Percentiles rank a stretch among this genome's conserved stretches.
Conservation (phyloP, 2,888 invertebrate genomes). For the Pegoplata infirma region DNA sequence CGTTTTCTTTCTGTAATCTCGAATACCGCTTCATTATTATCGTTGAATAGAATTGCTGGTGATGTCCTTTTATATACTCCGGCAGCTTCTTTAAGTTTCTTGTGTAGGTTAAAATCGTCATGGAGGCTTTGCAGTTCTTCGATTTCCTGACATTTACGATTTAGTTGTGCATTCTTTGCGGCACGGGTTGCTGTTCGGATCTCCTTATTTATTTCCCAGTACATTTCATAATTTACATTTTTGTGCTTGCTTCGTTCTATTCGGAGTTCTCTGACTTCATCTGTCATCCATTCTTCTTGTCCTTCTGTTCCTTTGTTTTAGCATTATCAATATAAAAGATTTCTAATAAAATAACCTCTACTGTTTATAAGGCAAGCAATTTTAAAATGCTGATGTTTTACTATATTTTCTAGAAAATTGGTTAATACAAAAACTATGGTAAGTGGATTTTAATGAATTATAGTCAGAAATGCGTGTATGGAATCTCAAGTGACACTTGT, state of each 20-base stretch:
- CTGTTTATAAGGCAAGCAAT: neutral
- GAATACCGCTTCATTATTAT: no score
- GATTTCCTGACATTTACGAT: neutral
- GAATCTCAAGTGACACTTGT: slow-evolving; percentile 59
- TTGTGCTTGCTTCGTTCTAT: slow-evolving; percentile 2
- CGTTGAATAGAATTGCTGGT: neutral
- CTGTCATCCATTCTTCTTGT: neutral
- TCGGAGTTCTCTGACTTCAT: neutral
- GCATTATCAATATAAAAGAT: no score
- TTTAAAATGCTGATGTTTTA: slow-evolving; percentile 10
- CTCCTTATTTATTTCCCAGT: slow-evolving; percentile 12
- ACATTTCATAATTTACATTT: neutral
- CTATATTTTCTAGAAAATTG: slow-evolving; percentile 54
- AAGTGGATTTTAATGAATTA: slow-evolving; percentile 61
- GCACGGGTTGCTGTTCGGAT: neutral
- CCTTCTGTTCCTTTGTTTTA: no score
- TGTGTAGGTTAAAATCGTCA: neutral
- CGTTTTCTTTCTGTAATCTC: no score
- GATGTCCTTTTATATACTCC: neutral
- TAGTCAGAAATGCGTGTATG: slow-evolving; percentile 57
- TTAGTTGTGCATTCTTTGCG: neutral
- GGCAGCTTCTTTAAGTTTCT: neutral
- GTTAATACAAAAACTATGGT: slow-evolving; percentile 45
- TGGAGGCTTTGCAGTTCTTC: neutral
- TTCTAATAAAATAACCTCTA: no score